Percentiles rank a stretch among this genome's conserved stretches.
Evolutionary conservation across 2,113 vertebrate species (phyloP).

Genomic region (Onychostoma macrolepis): DNA sequence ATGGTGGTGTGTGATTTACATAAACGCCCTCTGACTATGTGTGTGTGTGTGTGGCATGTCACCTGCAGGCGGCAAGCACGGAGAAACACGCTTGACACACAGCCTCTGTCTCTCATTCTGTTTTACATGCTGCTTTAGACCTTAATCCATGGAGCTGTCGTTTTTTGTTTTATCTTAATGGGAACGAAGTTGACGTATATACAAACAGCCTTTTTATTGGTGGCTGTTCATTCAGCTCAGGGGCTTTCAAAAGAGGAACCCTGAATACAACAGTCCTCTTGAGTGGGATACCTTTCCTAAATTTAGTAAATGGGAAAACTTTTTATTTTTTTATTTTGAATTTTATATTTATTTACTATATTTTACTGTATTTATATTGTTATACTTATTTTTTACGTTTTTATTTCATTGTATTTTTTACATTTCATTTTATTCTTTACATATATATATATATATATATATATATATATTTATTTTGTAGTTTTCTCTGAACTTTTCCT

Average conservation of each 20-base stretch:
- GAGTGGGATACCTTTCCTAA: neutral
- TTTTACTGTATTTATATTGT: too few species aligned
- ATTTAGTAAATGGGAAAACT: neutral
- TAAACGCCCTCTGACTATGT: conserved; percentile 22
- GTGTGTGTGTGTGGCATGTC: conserved; percentile 26
- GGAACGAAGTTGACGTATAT: neutral
- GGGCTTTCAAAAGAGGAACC: neutral
- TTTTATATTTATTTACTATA: too few species aligned
- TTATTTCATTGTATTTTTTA: too few species aligned
- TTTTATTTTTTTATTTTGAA: too few species aligned
- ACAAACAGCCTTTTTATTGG: neutral
- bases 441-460: too few species aligned
- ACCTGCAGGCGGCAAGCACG: conserved; percentile 46
- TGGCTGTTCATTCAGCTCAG: neutral
- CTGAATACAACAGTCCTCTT: neutral
- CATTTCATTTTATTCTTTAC: too few species aligned
- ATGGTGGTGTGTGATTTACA: conserved; percentile 53
- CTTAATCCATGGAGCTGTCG: neutral
- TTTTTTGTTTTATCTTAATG: neutral
- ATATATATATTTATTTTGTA: too few species aligned
- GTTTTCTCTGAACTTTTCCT: too few species aligned
- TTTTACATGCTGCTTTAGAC: neutral
- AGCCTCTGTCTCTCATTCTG: conserved; percentile 44
- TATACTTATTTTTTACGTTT: too few species aligned
- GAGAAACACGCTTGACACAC: conserved; percentile 47